A percentile compares a stretch with the other conserved stretches of the same genome.
Conservation (phyloP, 2,888 invertebrate species). For the Drosophila austrosaltans region DNA sequence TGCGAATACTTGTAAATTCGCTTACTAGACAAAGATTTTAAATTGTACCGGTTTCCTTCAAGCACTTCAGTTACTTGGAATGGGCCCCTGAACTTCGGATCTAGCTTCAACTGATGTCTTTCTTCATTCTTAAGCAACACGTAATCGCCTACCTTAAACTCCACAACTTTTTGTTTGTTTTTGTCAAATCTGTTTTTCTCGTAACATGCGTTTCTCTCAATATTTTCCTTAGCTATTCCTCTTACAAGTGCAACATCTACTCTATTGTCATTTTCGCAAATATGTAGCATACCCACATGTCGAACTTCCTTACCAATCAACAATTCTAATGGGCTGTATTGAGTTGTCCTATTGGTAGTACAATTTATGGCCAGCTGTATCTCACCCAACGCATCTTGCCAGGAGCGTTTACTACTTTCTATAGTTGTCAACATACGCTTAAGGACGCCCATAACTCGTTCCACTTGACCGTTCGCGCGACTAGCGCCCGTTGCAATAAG, state of each 20-base stretch:
- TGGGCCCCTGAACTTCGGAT: background rate
- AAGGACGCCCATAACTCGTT: background rate
- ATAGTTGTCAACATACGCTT: too few species aligned
- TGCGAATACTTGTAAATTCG: background rate
- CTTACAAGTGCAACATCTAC: too few species aligned
- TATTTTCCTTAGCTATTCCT: too few species aligned
- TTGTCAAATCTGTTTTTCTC: too few species aligned
- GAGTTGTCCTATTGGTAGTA: background rate
- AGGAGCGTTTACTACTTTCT: background rate
- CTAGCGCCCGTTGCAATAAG: background rate
- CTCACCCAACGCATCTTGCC: background rate
- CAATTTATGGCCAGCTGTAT: background rate
- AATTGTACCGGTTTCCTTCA: background rate
- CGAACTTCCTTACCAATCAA: too few species aligned
- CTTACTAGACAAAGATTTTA: background rate
- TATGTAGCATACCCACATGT: too few species aligned
- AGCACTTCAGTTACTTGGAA: background rate
- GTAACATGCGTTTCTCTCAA: too few species aligned
- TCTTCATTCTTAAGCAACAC: background rate
- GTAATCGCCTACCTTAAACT: too few species aligned
- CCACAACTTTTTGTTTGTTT: too few species aligned
- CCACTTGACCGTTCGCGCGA: background rate
- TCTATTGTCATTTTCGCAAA: too few species aligned
- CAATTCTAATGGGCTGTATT: background rate
- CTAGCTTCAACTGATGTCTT: background rate